These are phyloP conservation scores for Bombus consobrinus DNA, from an alignment of 1,140 invertebrate species.

Conservation along the genomic window DNA sequence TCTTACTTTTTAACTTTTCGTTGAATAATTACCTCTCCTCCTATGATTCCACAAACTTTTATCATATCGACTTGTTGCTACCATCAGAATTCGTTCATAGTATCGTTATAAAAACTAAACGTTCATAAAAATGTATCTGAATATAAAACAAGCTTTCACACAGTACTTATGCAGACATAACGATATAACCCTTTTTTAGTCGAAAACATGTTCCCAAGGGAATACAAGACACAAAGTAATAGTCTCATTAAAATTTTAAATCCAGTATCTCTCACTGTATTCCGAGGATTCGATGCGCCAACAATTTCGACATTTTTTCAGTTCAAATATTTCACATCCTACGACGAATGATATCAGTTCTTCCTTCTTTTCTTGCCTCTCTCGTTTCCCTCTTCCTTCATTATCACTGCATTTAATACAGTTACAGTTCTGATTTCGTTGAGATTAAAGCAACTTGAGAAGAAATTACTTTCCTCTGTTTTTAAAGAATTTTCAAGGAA, in stretches of 20 bases:
- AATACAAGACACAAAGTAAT: conserved; percentile 28
- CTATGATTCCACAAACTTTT: not conserved
- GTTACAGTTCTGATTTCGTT: not conserved
- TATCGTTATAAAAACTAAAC: not conserved
- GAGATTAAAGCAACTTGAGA: too few relatives aligned
- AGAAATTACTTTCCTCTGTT: not conserved
- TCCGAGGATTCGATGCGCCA: not conserved
- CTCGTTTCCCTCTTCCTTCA: not conserved
- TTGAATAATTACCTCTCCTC: not conserved
- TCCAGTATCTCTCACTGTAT: conserved; percentile 21
- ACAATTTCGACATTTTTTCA: not conserved
- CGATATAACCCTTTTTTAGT: not conserved
- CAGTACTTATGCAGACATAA: not conserved
- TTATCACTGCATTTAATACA: not conserved
- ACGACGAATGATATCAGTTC: not conserved
- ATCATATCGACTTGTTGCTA: not conserved
- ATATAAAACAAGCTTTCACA: not conserved
- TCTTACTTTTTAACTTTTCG: too few relatives aligned
- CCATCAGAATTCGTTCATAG: not conserved
- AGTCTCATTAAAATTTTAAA: conserved; percentile 43
- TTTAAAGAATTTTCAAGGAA: not conserved
- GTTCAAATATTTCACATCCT: not conserved
- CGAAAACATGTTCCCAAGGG: conserved; percentile 10
- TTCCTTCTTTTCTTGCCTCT: too few relatives aligned
- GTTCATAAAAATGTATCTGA: not conserved